These are phyloP conservation scores for Calonectris borealis DNA, from an alignment of 2,113 vertebrate genomes.

Conservation along the genomic window DNA sequence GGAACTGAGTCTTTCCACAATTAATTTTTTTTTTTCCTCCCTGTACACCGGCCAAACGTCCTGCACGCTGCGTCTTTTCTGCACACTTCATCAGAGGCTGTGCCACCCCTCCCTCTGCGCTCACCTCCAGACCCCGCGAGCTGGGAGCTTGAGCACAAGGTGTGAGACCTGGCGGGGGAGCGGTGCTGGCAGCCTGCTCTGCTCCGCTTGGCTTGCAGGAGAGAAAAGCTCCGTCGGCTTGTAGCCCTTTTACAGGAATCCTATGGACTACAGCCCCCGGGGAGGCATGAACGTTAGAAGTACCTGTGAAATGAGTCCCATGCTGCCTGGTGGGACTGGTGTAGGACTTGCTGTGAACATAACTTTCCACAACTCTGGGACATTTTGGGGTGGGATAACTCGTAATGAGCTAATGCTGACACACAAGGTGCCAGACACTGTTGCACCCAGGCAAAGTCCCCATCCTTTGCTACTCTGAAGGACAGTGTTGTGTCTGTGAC, in stretches of 20 bases:
- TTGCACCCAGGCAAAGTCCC: background rate
- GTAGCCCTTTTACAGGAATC: conserved; percentile 52
- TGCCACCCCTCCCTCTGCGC: background rate
- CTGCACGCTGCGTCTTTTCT: background rate
- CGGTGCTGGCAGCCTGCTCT: conserved; percentile 22
- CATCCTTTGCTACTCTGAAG: background rate
- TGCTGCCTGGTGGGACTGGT: background rate
- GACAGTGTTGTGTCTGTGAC: background rate
- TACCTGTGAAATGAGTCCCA: background rate
- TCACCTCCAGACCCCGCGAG: background rate
- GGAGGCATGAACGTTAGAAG: background rate
- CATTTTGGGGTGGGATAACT: background rate
- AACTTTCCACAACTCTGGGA: background rate
- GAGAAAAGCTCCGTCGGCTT: background rate
- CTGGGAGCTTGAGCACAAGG: background rate
- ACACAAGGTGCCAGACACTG: background rate
- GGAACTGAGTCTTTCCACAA: background rate
- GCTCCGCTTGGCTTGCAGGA: background rate
- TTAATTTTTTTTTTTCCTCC: background rate
- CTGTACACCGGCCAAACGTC: background rate
- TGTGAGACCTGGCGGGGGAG: conserved; percentile 40
- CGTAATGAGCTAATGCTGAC: background rate
- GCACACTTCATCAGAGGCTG: background rate
- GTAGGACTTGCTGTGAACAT: background rate
- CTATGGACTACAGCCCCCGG: background rate